phyloP scores from a whole-genome alignment of 2,113 vertebrate genomes.

The Protobothrops flavoviridis region DNA sequence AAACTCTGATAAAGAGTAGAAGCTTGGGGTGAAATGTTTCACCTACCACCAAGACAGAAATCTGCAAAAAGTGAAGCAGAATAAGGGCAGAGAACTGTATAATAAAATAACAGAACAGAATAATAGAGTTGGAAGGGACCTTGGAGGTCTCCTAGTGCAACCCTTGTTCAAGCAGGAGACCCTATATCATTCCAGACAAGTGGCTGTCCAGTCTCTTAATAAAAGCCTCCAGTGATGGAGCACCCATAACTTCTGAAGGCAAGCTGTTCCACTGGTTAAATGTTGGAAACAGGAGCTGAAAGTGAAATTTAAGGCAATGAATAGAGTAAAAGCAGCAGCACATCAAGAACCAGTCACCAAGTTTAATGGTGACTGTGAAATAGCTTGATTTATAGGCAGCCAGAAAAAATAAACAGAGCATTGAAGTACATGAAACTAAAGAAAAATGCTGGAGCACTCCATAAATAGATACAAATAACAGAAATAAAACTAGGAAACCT shows the following conservation, averaged over 20 bases:
- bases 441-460: background rate
- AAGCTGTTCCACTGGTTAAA: background rate
- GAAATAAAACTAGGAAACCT: background rate
- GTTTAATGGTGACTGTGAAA: background rate
- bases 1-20: background rate
- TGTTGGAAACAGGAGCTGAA: background rate
- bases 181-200: background rate
- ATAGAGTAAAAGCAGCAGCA: background rate
- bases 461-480: background rate
- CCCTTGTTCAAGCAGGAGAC: background rate
- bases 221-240: background rate
- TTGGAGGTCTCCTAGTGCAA: background rate
- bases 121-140: background rate
- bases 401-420: background rate
- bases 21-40: background rate
- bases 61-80: background rate
- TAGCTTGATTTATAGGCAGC: background rate
- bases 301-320: background rate
- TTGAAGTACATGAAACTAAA: background rate
- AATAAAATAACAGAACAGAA: background rate
- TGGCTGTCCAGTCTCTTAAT: background rate
- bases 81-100: background rate
- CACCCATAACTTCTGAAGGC: background rate
- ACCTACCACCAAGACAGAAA: background rate
- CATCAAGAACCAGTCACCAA: background rate